These are phyloP conservation scores for Megamerina dolium DNA, from an alignment of 2,888 invertebrate species.

Conservation along the genomic window DNA sequence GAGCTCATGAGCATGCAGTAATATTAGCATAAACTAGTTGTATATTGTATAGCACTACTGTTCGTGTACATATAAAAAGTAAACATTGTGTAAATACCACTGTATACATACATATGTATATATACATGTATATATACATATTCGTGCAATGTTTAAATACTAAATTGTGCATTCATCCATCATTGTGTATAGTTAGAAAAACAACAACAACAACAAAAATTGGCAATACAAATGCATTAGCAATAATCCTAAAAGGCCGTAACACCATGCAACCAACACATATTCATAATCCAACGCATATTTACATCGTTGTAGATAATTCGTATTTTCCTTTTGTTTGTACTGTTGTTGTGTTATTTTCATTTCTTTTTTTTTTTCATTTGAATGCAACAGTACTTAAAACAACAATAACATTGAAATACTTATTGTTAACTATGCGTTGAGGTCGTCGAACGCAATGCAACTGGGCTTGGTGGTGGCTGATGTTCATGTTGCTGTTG, in stretches of 20 bases:
- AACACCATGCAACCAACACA: too few relatives aligned
- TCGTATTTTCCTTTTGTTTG: too few relatives aligned
- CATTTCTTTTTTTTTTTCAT: neutral
- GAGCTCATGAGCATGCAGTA: too few relatives aligned
- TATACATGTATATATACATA: conserved; percentile 17
- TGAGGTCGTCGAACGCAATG: conserved; percentile 21
- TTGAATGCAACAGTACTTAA: too few relatives aligned
- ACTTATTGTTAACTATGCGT: too few relatives aligned
- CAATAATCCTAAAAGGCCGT: conserved; percentile 20
- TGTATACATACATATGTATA: conserved; percentile 6
- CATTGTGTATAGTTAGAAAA: conserved; percentile 16
- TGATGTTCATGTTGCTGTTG: too few relatives aligned
- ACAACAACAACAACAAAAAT: conserved; percentile 5
- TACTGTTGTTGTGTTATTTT: conserved; percentile 5
- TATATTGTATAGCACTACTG: too few relatives aligned
- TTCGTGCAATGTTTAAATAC: conserved; percentile 23
- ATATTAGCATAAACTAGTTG: too few relatives aligned
- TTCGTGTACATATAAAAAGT: too few relatives aligned
- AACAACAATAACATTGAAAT: too few relatives aligned
- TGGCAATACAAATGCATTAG: neutral
- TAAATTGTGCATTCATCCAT: conserved; percentile 25
- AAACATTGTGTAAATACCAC: neutral
- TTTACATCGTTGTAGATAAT: too few relatives aligned
- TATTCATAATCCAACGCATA: conserved; percentile 30
- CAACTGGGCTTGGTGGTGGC: too few relatives aligned